Evolutionary conservation across 2,888 invertebrate species (phyloP).

Genomic region (Eupithecia abbreviata): DNA sequence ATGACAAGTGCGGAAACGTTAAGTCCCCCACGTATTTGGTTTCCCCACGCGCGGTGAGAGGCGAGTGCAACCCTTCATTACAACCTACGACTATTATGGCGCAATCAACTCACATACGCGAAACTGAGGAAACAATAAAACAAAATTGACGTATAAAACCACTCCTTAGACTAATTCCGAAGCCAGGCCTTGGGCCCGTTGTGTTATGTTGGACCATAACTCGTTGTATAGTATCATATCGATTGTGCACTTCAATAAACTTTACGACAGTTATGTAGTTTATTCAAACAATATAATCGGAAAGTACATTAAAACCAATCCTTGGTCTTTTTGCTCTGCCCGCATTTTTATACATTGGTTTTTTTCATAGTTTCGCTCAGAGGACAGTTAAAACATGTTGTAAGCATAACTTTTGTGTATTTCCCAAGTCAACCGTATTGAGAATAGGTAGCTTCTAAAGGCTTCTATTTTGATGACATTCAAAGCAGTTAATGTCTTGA

Average conservation of each 20-base stretch:
- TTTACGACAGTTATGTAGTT: slow-evolving; percentile 44
- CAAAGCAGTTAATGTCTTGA: slow-evolving; percentile 27
- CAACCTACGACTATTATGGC: slow-evolving; percentile 75
- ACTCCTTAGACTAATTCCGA: slow-evolving; percentile 73
- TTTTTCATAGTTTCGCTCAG: background rate
- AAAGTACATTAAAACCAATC: slow-evolving; percentile 6
- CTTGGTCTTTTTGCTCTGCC: background rate
- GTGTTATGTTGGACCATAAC: slow-evolving; percentile 65
- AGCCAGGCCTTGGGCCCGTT: slow-evolving; percentile 59
- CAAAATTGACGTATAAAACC: slow-evolving; percentile 79
- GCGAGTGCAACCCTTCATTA: slow-evolving; percentile 80
- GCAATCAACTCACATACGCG: slow-evolving; percentile 82
- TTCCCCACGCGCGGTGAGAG: slow-evolving; percentile 64
- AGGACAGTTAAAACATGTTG: background rate
- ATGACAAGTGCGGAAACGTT: slow-evolving; percentile 76
- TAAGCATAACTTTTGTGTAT: slow-evolving; percentile 3
- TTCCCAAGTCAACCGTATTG: slow-evolving; percentile 7
- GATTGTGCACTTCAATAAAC: slow-evolving; percentile 49
- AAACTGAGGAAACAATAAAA: slow-evolving; percentile 81
- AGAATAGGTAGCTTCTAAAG: slow-evolving; percentile 10
- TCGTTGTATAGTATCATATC: slow-evolving; percentile 56
- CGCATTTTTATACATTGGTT: background rate
- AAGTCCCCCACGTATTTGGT: slow-evolving; percentile 71
- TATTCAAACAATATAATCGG: slow-evolving; percentile 17
- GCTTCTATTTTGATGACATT: slow-evolving; percentile 25